phyloP scores from a whole-genome alignment of 2,113 vertebrate species.

The Pampusana beccarii region DNA sequence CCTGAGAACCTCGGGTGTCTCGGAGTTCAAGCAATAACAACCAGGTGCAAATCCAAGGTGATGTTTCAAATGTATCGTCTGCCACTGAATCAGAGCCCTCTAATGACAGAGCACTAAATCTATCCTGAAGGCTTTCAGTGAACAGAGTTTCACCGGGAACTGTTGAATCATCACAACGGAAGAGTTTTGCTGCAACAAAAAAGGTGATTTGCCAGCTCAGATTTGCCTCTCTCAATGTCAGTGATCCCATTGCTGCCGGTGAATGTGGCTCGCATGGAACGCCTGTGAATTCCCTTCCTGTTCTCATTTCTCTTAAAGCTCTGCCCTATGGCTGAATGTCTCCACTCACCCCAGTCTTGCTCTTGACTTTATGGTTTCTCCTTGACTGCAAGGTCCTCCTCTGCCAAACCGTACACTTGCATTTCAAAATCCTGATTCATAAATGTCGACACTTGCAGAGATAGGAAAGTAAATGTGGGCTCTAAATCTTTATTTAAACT shows the following conservation, averaged over 20 bases:
- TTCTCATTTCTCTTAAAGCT: not conserved
- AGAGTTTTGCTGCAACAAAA: not conserved
- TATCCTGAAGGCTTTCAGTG: not conserved
- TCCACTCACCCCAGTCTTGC: not conserved
- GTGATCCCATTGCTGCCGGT: fast-evolving
- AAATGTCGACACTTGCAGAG: not conserved
- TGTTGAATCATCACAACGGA: not conserved
- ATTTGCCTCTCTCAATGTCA: not conserved
- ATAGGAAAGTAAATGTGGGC: not conserved
- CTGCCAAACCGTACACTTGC: not conserved
- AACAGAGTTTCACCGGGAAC: not conserved
- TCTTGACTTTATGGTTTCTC: not conserved
- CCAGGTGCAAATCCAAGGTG: not conserved
- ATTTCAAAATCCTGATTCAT: not conserved
- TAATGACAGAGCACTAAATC: not conserved
- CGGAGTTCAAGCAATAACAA: not conserved
- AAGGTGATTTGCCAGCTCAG: not conserved
- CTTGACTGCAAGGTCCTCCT: not conserved
- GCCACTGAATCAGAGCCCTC: not conserved
- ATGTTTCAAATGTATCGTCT: not conserved
- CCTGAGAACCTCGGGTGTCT: not conserved
- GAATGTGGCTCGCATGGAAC: fast-evolving
- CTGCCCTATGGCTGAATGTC: fast-evolving
- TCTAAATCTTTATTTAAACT: not conserved
- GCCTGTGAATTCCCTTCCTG: not conserved